Evolutionary conservation across 2,797 vertebrate genomes (phyloP).

Genomic region (Salmo trutta): DNA sequence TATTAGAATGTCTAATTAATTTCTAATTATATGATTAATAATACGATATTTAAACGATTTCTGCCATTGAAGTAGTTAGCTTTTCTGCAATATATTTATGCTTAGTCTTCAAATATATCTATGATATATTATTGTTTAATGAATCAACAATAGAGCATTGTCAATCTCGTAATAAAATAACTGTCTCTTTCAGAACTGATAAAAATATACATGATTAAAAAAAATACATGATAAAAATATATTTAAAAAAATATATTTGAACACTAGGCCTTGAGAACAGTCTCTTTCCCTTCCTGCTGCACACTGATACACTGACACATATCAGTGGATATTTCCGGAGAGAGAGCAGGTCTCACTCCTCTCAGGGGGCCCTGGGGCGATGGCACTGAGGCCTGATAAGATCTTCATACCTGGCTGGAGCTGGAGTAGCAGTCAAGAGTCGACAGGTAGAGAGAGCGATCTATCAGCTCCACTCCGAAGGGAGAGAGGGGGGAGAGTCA

Average conservation of each 20-base stretch:
- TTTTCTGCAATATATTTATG: neutral
- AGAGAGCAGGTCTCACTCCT: neutral
- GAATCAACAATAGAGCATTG: neutral
- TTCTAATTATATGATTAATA: neutral
- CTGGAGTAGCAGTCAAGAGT: conserved; percentile 57
- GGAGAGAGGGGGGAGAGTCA: neutral
- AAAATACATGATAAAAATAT: conserved; percentile 24
- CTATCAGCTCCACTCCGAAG: conserved; percentile 40
- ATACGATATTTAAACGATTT: neutral
- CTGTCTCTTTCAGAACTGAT: neutral
- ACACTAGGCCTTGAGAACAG: neutral
- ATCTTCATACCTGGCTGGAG: conserved; percentile 65
- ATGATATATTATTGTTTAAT: neutral
- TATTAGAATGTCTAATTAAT: neutral
- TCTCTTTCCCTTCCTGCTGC: neutral
- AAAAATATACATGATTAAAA: too few species aligned
- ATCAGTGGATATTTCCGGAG: neutral
- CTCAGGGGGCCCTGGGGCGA: conserved; percentile 5
- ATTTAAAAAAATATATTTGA: neutral
- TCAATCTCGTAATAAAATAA: conserved; percentile 4
- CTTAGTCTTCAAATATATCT: neutral
- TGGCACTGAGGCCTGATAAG: conserved; percentile 43
- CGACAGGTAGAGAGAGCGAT: conserved; percentile 53
- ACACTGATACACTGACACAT: neutral
- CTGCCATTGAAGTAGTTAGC: neutral